Percentiles rank a stretch among this genome's conserved stretches.
These are phyloP conservation scores for Nasonia longicornis DNA, from an alignment of 1,140 invertebrate genomes.

Conservation along the genomic window DNA sequence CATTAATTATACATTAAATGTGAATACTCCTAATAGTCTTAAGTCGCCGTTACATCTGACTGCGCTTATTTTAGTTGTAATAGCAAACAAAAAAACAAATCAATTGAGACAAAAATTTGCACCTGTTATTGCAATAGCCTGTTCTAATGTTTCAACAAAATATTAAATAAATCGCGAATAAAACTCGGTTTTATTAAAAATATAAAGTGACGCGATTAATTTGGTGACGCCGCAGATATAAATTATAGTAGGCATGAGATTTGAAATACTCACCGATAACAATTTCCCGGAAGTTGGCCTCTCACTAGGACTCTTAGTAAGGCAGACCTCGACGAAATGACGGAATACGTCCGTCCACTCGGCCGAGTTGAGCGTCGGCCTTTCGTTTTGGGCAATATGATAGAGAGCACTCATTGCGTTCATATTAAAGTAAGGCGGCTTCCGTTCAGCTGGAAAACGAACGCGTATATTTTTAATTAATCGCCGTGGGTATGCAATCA, in stretches of 20 bases:
- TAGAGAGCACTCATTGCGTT: conserved; percentile 99
- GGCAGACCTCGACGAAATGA: conserved; percentile 95
- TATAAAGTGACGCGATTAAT: conserved; percentile 11
- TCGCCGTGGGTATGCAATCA: background rate
- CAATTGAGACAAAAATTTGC: background rate
- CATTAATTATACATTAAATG: background rate
- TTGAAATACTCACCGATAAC: conserved; percentile 70
- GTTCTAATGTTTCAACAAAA: background rate
- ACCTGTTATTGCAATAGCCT: background rate
- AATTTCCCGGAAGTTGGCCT: conserved; percentile 88
- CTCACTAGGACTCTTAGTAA: conserved; percentile 94
- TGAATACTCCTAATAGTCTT: background rate
- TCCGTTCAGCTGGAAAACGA: conserved; percentile 85
- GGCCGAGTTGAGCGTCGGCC: conserved; percentile 86
- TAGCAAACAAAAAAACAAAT: background rate
- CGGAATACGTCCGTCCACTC: conserved; percentile 94
- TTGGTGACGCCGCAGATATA: conserved; percentile 31
- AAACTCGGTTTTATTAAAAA: conserved; percentile 4
- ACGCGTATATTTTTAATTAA: conserved; percentile 27
- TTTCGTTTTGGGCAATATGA: conserved; percentile 99
- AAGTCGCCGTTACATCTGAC: background rate
- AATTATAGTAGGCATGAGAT: conserved; percentile 27
- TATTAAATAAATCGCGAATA: background rate
- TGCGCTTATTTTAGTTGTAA: background rate
- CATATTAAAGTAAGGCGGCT: conserved; percentile 99